Percentiles rank a stretch among this genome's conserved stretches.
Conservation (phyloP, 2,113 vertebrate species). For the Protomyctophum bolini region DNA sequence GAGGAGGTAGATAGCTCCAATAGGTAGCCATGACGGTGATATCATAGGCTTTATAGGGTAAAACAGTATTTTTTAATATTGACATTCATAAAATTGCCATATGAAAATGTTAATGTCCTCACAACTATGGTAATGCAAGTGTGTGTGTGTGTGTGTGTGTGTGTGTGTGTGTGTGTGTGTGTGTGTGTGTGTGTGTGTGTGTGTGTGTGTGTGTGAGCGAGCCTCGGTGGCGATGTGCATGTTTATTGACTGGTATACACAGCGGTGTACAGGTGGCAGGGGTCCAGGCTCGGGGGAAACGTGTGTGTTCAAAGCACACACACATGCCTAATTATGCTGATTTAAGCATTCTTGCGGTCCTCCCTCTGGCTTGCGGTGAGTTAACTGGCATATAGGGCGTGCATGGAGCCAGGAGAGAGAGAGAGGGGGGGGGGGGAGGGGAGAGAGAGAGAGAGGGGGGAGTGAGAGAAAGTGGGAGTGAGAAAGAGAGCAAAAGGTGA, state of each 20-base stretch:
- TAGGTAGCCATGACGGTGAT: not conserved
- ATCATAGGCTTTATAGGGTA: no score
- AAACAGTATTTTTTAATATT: no score
- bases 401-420: conserved; percentile 45
- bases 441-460: not conserved
- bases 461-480: not conserved
- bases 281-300: conserved; percentile 72
- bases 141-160: conserved; percentile 20
- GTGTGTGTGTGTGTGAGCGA: not conserved
- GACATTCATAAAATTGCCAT: no score
- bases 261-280: conserved; percentile 70
- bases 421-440: not conserved
- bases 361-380: conserved; percentile 75
- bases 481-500: conserved; percentile 6
- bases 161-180: not conserved
- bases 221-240: conserved; percentile 61
- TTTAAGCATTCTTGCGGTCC: conserved; percentile 78
- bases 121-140: not conserved
- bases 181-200: conserved; percentile 18
- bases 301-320: conserved; percentile 79
- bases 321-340: conserved; percentile 78
- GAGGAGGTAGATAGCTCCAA: not conserved
- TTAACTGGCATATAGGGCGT: conserved; percentile 70
- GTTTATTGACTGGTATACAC: conserved; percentile 71
- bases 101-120: no score